A percentile compares a stretch with the other conserved stretches of the same genome.
These are phyloP conservation scores for Platynereis dumerilii DNA, from an alignment of 2,888 invertebrate species.

Conservation along the genomic window DNA sequence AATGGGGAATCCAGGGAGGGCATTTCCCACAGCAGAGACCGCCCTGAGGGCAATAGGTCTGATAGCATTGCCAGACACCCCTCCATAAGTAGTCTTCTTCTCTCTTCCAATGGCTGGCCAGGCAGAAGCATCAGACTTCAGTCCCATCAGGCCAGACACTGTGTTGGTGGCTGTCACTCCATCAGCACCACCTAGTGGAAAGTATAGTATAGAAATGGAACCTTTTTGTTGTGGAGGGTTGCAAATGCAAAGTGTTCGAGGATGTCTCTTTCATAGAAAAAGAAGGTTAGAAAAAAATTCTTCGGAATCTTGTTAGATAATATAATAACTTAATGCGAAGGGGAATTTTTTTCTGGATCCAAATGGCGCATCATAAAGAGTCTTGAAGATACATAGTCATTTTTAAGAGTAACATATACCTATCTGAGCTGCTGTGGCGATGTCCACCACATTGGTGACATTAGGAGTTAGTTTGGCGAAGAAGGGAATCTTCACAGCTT, in stretches of 20 bases:
- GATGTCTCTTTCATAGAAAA: no score
- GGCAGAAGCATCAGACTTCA: slow-evolving; percentile 80
- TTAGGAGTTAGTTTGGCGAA: slow-evolving; percentile 98
- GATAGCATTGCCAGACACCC: slow-evolving; percentile 92
- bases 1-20: slow-evolving; percentile 87
- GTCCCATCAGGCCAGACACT: slow-evolving; percentile 90
- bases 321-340: no score
- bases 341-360: no score
- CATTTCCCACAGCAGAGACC: slow-evolving; percentile 83
- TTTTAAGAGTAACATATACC: no score
- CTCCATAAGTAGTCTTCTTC: slow-evolving; percentile 90
- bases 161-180: slow-evolving; percentile 99
- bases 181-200: slow-evolving; percentile 87
- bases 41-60: slow-evolving; percentile 92
- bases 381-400: no score
- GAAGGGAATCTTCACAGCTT: slow-evolving; percentile 88
- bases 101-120: slow-evolving; percentile 90
- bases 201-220: slow-evolving; percentile 19
- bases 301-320: no score
- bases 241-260: no score
- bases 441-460: slow-evolving; percentile 88
- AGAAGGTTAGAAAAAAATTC: no score
- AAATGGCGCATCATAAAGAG: no score
- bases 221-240: neutral
- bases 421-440: slow-evolving; percentile 88